phyloP scores from a whole-genome alignment of 2,797 vertebrate species.

The Coracias cyanogaster region DNA sequence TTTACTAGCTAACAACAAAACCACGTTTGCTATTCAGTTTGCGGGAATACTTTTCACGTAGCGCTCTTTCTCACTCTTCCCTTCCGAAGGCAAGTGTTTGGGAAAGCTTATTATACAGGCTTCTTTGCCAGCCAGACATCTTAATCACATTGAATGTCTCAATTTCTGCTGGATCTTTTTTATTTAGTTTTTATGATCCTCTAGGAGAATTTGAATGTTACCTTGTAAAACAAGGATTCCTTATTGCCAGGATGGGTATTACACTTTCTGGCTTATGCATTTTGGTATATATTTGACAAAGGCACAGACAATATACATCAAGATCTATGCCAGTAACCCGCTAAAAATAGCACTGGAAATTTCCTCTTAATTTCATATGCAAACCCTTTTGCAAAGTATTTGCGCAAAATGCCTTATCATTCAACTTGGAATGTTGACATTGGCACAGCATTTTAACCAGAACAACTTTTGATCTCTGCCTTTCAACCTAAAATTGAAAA shows the following conservation, averaged over 20 bases:
- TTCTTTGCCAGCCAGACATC: neutral
- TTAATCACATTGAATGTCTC: neutral
- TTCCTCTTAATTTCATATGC: neutral
- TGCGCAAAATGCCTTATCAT: neutral
- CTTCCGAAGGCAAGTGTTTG: neutral
- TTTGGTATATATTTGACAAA: neutral
- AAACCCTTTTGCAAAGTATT: neutral
- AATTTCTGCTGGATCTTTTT: neutral
- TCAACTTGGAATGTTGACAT: neutral
- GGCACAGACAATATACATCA: neutral
- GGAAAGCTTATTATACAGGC: neutral
- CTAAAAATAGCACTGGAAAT: neutral
- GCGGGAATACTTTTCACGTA: neutral
- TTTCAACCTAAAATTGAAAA: conserved; percentile 11
- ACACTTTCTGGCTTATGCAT: neutral
- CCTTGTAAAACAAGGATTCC: conserved; percentile 18
- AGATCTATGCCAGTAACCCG: neutral
- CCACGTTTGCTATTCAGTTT: neutral
- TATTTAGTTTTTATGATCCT: conserved; percentile 32
- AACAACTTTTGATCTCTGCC: conserved; percentile 45
- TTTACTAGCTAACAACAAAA: neutral
- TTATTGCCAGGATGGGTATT: conserved; percentile 2
- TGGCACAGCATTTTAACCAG: conserved; percentile 24
- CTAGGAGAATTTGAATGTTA: neutral
- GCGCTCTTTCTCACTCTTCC: neutral